These are phyloP conservation scores for Rhynchonycteris naso DNA, from an alignment of 2,797 vertebrate genomes.

Conservation along the genomic window DNA sequence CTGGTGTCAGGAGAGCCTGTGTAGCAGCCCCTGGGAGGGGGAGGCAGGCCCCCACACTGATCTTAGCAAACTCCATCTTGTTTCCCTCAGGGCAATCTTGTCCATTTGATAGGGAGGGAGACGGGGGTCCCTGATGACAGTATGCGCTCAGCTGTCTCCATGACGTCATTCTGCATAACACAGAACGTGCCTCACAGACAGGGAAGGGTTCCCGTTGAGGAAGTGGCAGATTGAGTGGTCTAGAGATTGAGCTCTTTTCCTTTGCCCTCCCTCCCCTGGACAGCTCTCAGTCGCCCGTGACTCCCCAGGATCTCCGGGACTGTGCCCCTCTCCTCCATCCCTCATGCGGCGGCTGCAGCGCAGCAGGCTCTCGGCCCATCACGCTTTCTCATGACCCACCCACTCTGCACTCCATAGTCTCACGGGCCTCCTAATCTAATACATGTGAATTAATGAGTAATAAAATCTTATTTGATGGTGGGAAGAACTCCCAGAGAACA, in stretches of 20 bases:
- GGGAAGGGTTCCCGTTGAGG: not conserved
- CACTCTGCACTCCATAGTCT: not conserved
- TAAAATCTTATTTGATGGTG: not conserved
- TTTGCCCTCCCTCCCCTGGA: too few species aligned
- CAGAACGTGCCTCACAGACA: too few species aligned
- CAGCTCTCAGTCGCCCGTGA: too few species aligned
- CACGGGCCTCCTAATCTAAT: not conserved
- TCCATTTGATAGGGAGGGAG: not conserved
- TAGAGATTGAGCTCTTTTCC: not conserved
- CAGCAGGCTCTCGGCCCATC: too few species aligned
- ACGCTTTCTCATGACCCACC: fast-evolving
- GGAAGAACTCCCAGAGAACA: not conserved
- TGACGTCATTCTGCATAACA: not conserved
- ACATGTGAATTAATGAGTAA: not conserved
- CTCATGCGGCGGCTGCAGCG: not conserved
- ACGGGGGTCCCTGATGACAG: not conserved
- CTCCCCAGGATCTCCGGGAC: not conserved
- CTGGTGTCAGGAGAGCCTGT: not conserved
- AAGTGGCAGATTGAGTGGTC: not conserved
- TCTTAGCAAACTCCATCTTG: not conserved
- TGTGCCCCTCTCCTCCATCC: too few species aligned
- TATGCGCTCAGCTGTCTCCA: not conserved
- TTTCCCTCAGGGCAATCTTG: not conserved
- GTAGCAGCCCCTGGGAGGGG: not conserved
- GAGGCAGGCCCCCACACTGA: not conserved